Percentiles rank a stretch among this genome's conserved stretches.
Evolutionary conservation across 2,888 invertebrate species (phyloP).

Genomic region (Torymus aiolomorphi): DNA sequence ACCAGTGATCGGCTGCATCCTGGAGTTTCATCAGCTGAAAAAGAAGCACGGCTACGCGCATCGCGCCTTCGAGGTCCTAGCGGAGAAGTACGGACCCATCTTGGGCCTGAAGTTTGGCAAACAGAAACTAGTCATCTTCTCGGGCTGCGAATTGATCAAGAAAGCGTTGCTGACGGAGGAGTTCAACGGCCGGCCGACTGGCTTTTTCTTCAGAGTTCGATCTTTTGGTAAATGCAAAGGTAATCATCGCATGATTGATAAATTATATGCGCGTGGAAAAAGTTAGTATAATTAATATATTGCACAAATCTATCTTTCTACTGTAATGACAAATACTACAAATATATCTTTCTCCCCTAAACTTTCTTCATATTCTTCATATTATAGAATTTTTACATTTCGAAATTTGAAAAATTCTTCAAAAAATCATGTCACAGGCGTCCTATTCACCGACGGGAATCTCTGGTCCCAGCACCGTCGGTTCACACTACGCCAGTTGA

Average conservation of each 20-base stretch:
- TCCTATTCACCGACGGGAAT: conserved; percentile 83
- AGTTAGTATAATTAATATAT: too few species aligned
- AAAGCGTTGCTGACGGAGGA: conserved; percentile 80
- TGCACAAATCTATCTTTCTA: too few species aligned
- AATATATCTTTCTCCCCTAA: too few species aligned
- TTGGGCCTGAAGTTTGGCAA: conserved; percentile 82
- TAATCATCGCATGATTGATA: conserved; percentile 62
- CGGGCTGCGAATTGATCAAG: conserved; percentile 80
- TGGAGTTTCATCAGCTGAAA: conserved; percentile 71
- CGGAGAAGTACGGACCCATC: conserved; percentile 80
- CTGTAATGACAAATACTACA: too few species aligned
- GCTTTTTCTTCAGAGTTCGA: conserved; percentile 82
- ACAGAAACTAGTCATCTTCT: conserved; percentile 80
- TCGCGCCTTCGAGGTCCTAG: conserved; percentile 79
- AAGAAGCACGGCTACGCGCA: conserved; percentile 77
- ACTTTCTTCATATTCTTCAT: too few species aligned
- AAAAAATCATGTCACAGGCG: conserved; percentile 74
- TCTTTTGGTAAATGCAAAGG: conserved; percentile 83
- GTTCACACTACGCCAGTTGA: conserved; percentile 82
- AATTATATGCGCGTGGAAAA: too few species aligned
- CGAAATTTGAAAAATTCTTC: too few species aligned
- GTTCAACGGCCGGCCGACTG: conserved; percentile 84
- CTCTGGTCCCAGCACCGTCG: conserved; percentile 82
- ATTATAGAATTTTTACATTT: too few species aligned
- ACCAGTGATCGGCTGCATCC: conserved; percentile 78